Evolutionary conservation across 92 coral and sea anemone genomes (phyloP).

Genomic region (Siderastrea radians): DNA sequence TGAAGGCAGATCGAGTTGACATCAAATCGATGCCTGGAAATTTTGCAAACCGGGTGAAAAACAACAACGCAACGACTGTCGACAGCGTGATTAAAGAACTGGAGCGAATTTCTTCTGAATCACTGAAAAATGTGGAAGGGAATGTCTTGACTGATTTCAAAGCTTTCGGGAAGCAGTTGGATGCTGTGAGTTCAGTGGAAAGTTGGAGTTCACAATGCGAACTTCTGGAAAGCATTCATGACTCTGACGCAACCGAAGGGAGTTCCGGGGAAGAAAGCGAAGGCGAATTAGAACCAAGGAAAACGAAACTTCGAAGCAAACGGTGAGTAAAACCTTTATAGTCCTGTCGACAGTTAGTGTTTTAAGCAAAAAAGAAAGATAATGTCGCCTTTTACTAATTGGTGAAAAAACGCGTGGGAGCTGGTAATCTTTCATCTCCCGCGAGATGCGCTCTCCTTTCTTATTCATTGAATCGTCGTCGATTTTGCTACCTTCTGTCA

Average conservation of each 20-base stretch:
- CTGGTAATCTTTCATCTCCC: slow-evolving; percentile 12
- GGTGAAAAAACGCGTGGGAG: slow-evolving; percentile 19
- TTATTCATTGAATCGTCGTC: slow-evolving; percentile 12
- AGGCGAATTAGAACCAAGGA: slow-evolving; percentile 73
- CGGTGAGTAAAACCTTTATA: slow-evolving; percentile 41
- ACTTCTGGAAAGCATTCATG: slow-evolving; percentile 94
- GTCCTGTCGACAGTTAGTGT: neutral
- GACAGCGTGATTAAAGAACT: slow-evolving; percentile 41
- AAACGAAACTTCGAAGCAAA: slow-evolving; percentile 68
- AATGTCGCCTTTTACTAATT: neutral
- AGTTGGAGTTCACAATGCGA: slow-evolving; percentile 89
- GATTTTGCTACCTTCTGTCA: neutral
- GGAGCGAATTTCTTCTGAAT: slow-evolving; percentile 44
- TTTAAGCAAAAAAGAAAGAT: slow-evolving; percentile 1
- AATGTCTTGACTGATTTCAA: slow-evolving; percentile 64
- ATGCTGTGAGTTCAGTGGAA: slow-evolving; percentile 84
- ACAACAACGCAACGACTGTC: slow-evolving; percentile 43
- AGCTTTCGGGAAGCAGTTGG: slow-evolving; percentile 54
- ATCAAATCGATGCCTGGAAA: slow-evolving; percentile 30
- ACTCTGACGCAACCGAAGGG: slow-evolving; percentile 96
- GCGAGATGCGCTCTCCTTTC: slow-evolving; percentile 18
- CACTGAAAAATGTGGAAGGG: slow-evolving; percentile 61
- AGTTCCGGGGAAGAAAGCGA: slow-evolving; percentile 99
- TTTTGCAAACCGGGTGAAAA: slow-evolving; percentile 44
- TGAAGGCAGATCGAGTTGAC: slow-evolving; percentile 38